Percentiles rank a stretch among this genome's conserved stretches.
These are phyloP conservation scores for Bubo scandiacus DNA, from an alignment of 2,113 vertebrate genomes.

Conservation along the genomic window DNA sequence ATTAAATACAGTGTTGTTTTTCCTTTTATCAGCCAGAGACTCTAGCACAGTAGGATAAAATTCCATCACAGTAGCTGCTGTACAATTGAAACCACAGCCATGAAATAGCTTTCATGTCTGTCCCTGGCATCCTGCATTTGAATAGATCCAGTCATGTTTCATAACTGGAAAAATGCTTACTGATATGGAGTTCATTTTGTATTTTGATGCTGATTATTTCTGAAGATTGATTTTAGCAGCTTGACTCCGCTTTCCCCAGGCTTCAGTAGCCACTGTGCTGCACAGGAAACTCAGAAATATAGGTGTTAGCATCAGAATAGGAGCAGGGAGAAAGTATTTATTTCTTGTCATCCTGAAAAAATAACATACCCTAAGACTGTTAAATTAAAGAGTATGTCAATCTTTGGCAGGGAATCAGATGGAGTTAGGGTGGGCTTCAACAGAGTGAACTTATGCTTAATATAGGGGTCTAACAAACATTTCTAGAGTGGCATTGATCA, in stretches of 20 bases:
- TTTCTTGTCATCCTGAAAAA: neutral
- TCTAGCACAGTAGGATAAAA: constrained; percentile 7
- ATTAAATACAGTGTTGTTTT: constrained; percentile 11
- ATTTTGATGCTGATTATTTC: constrained; percentile 23
- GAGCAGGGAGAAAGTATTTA: neutral
- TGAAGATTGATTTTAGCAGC: neutral
- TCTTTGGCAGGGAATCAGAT: neutral
- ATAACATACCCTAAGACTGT: neutral
- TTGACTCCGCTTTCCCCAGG: neutral
- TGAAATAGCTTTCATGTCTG: constrained; percentile 37
- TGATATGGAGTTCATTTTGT: neutral
- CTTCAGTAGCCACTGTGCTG: neutral
- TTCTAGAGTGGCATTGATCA: neutral
- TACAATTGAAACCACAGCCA: constrained; percentile 24
- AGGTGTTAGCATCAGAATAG: neutral
- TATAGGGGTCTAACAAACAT: neutral
- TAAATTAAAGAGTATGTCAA: neutral
- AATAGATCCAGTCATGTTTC: neutral
- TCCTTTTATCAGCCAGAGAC: neutral
- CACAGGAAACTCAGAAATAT: neutral
- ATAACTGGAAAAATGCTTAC: neutral
- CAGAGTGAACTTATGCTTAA: neutral
- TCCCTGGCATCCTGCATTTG: neutral
- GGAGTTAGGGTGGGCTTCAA: neutral
- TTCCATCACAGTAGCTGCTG: neutral